Evolutionary conservation across 2,797 vertebrate species (phyloP).

Genomic region (Lutjanus argentimaculatus): DNA sequence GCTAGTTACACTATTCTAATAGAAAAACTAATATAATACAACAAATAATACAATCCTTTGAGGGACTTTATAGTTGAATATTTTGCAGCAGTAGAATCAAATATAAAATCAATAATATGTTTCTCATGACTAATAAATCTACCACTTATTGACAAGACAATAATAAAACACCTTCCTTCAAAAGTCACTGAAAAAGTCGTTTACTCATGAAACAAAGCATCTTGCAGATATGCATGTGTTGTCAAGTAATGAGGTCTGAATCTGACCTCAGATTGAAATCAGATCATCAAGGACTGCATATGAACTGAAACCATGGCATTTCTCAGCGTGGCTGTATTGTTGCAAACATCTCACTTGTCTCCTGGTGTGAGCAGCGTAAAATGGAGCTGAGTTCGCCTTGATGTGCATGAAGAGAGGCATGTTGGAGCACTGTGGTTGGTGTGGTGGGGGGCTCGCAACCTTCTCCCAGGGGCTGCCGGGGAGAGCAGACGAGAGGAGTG

Average conservation of each 20-base stretch:
- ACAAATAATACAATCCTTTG: neutral
- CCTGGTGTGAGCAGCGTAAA: slow-evolving; percentile 20
- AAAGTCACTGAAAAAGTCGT: neutral
- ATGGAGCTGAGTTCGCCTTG: slow-evolving; percentile 51
- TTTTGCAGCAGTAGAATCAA: neutral
- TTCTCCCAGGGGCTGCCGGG: slow-evolving; percentile 69
- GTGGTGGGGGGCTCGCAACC: slow-evolving; percentile 74
- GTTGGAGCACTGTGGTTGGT: slow-evolving; percentile 70
- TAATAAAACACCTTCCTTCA: neutral
- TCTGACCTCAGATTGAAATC: slow-evolving; percentile 71
- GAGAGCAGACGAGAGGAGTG: slow-evolving; percentile 58
- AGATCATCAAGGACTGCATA: slow-evolving; percentile 37
- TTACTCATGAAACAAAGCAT: neutral
- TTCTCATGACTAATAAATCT: neutral
- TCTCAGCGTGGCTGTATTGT: slow-evolving; percentile 33
- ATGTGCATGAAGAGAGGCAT: slow-evolving; percentile 63
- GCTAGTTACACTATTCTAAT: neutral
- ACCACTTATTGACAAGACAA: neutral
- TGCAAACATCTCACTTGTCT: slow-evolving; percentile 47
- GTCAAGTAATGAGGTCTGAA: slow-evolving; percentile 14
- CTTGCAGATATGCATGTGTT: neutral
- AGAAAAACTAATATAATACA: neutral
- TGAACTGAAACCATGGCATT: slow-evolving; percentile 41
- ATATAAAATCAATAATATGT: neutral
- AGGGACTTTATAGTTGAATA: neutral